Percentiles rank a stretch among this genome's conserved stretches.
These are phyloP conservation scores for Montipora sp. DNA, from an alignment of 64 coral and sea anemone genomes.

Conservation along the genomic window DNA sequence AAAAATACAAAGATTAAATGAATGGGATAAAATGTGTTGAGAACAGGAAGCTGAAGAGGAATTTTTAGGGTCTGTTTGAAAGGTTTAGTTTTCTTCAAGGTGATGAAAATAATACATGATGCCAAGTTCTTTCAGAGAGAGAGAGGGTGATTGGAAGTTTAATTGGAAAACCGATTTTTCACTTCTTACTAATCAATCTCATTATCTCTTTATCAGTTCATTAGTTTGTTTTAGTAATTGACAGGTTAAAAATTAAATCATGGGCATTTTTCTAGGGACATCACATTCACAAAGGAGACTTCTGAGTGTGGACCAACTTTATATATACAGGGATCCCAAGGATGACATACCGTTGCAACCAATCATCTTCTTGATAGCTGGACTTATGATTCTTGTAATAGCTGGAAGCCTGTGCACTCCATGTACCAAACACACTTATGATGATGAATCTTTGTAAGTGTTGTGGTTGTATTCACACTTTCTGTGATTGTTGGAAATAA, in stretches of 20 bases:
- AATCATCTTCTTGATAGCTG: background rate
- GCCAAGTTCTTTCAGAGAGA: no score
- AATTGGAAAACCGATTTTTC: no score
- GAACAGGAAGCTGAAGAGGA: no score
- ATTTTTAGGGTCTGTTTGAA: no score
- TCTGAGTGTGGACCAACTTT: background rate
- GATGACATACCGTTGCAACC: background rate
- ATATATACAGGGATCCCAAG: background rate
- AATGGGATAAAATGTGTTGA: no score
- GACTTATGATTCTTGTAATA: slow-evolving; percentile 13
- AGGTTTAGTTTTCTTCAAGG: no score
- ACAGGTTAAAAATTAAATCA: background rate
- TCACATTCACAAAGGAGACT: background rate
- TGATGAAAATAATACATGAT: no score
- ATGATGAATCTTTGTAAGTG: slow-evolving; percentile 24
- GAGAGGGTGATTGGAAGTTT: no score
- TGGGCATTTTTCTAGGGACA: background rate
- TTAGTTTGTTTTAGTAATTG: background rate
- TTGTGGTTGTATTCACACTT: background rate
- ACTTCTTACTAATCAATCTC: no score
- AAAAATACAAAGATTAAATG: no score
- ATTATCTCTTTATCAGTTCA: background rate
- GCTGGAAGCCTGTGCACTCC: slow-evolving; percentile 41
- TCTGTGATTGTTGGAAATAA: no score
- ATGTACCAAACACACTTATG: background rate